Percentiles rank a stretch among this genome's conserved stretches.
These are phyloP conservation scores for Ceramica pisi DNA, from an alignment of 2,888 invertebrate species.

Conservation along the genomic window DNA sequence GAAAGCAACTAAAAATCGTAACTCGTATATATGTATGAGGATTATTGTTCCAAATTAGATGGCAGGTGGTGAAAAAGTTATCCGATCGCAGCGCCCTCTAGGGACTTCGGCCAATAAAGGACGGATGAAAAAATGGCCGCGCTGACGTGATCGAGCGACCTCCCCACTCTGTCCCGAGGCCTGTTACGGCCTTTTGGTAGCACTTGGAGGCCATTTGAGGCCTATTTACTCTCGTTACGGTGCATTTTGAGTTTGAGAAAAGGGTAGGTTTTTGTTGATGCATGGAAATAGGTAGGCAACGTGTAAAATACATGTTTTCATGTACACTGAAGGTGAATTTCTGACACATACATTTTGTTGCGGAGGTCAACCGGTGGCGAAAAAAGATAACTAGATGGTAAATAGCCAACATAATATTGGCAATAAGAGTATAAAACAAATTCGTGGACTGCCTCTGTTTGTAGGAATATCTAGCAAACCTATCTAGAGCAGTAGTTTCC, in stretches of 20 bases:
- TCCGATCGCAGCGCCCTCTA: conserved; percentile 62
- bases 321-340: neutral
- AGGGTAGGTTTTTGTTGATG: conserved; percentile 24
- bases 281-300: neutral
- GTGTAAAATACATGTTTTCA: neutral
- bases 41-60: conserved; percentile 78
- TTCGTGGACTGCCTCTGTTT: no score
- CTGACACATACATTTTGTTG: neutral
- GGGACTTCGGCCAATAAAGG: conserved; percentile 64
- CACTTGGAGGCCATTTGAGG: conserved; percentile 31
- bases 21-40: conserved; percentile 83
- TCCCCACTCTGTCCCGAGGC: conserved; percentile 24
- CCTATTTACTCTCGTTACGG: conserved; percentile 33
- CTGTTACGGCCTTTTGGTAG: conserved; percentile 34
- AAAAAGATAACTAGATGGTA: no score
- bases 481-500: no score
- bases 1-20: conserved; percentile 68
- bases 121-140: conserved; percentile 57
- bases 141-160: conserved; percentile 59
- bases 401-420: no score
- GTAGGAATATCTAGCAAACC: no score
- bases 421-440: no score
- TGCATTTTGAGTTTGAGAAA: conserved; percentile 39
- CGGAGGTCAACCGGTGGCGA: no score
- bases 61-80: conserved; percentile 78